Conservation (phyloP, 2,888 invertebrate genomes). For the Galerucella nymphaeae region DNA sequence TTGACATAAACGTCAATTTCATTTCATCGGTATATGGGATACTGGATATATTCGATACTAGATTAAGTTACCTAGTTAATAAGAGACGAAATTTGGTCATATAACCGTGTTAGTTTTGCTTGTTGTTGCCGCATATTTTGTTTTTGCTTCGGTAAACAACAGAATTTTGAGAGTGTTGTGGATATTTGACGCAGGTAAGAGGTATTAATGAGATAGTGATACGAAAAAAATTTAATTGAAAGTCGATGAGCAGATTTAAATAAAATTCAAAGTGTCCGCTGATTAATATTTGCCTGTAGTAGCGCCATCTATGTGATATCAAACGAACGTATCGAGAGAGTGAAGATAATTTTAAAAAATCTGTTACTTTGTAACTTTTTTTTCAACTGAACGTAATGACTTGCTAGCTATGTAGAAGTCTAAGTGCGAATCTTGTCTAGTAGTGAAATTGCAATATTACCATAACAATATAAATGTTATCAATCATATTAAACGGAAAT, state of each 20-base stretch:
- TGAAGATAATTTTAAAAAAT: no score
- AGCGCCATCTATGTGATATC: no score
- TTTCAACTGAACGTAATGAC: neutral
- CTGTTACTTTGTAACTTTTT: no score
- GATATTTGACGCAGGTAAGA: neutral
- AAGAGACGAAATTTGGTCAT: constrained; percentile 56
- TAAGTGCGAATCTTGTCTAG: neutral
- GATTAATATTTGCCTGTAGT: no score
- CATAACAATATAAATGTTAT: constrained; percentile 3
- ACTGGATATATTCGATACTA: constrained; percentile 52
- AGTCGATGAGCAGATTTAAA: no score
- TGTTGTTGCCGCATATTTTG: constrained; percentile 43
- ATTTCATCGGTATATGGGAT: constrained; percentile 26
- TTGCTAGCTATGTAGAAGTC: neutral
- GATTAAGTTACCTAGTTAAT: constrained; percentile 60
- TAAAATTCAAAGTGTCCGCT: no score
- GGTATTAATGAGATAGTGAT: neutral
- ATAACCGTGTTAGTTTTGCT: constrained; percentile 58
- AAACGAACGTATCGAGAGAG: no score
- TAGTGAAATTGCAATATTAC: neutral
- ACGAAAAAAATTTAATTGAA: neutral
- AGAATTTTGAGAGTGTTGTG: constrained; percentile 13
- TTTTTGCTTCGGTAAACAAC: constrained; percentile 35
- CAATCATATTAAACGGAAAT: neutral
- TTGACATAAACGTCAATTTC: constrained; percentile 57